These are phyloP conservation scores for Alces alces DNA, from an alignment of 2,113 vertebrate species.

Conservation along the genomic window DNA sequence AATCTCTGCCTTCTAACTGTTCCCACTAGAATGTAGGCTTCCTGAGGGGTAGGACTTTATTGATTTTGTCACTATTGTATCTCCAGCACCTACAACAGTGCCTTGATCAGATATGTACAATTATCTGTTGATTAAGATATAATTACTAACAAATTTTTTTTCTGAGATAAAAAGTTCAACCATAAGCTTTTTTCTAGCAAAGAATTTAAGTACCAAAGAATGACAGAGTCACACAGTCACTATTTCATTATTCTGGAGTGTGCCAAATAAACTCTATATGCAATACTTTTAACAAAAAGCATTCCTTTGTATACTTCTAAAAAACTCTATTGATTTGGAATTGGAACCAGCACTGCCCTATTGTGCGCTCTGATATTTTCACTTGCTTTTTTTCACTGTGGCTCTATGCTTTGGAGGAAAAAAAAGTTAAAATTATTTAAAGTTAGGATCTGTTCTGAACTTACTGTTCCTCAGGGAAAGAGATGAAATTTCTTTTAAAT, in stretches of 20 bases:
- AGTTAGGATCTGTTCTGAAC: neutral
- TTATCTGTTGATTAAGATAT: neutral
- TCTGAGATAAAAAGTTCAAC: slow-evolving; percentile 22
- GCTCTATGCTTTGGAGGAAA: neutral
- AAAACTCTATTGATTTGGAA: neutral
- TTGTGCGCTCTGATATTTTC: neutral
- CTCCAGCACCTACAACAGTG: neutral
- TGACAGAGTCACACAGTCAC: neutral
- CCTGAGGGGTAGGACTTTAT: neutral
- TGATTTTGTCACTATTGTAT: neutral
- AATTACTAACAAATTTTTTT: neutral
- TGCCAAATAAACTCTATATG: neutral
- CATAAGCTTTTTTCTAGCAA: neutral
- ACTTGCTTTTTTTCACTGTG: neutral
- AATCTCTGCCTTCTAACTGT: neutral
- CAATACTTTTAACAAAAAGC: neutral
- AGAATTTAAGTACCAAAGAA: slow-evolving; percentile 4
- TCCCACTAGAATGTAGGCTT: neutral
- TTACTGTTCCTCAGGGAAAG: neutral
- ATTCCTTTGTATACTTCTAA: neutral
- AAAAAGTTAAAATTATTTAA: neutral
- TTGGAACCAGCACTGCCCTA: neutral
- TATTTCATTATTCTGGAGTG: neutral
- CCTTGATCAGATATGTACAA: neutral
- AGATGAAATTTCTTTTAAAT: slow-evolving; percentile 8